Conservation (phyloP, 2,113 vertebrate genomes). For the Heteronetta atricapilla region DNA sequence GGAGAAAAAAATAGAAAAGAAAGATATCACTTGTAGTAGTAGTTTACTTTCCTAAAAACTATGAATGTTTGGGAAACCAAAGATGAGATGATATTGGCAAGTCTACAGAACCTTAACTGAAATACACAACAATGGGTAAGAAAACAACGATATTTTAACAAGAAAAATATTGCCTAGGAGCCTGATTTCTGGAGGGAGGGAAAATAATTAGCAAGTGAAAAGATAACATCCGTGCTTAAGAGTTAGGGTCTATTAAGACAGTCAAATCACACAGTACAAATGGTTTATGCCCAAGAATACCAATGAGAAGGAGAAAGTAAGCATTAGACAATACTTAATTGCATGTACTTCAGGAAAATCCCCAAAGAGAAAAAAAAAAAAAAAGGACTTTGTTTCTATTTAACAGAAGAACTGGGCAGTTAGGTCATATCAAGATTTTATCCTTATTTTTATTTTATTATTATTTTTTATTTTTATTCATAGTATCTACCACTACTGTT, state of each 20-base stretch:
- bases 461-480: not conserved
- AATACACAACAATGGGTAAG: not conserved
- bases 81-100: not conserved
- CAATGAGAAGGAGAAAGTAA: not conserved
- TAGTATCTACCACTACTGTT: not conserved
- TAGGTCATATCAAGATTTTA: not conserved
- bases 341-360: not conserved
- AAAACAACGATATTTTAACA: not conserved
- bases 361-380: not conserved
- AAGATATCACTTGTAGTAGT: not conserved
- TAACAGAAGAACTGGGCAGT: not conserved
- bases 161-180: not conserved
- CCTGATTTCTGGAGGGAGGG: not conserved
- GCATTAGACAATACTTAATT: not conserved
- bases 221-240: not conserved
- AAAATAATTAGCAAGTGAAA: constrained; percentile 39
- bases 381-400: not conserved
- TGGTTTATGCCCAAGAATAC: not conserved
- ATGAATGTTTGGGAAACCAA: not conserved
- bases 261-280: constrained; percentile 2
- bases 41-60: not conserved
- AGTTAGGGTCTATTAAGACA: not conserved
- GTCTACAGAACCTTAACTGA: not conserved
- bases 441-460: too few species aligned
- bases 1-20: not conserved